Evolutionary conservation across 2,888 invertebrate species (phyloP).

Genomic region (Heliconius charithonia): DNA sequence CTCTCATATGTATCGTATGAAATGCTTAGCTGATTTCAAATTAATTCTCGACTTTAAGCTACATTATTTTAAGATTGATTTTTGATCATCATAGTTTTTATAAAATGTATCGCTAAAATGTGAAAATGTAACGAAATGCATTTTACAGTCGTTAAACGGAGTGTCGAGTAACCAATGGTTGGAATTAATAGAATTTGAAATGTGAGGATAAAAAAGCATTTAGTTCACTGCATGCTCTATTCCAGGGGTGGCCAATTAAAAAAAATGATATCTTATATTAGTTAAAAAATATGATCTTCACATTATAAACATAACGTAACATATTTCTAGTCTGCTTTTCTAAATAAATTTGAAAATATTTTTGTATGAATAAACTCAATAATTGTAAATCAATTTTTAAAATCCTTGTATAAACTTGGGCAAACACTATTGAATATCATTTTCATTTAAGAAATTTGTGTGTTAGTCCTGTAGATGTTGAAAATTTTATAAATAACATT

Average conservation of each 20-base stretch:
- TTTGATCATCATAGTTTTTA: background rate
- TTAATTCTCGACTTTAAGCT: background rate
- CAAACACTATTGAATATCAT: background rate
- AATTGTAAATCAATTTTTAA: too few species aligned
- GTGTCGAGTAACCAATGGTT: constrained; percentile 35
- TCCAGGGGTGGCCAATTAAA: constrained; percentile 15
- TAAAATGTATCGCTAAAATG: constrained; percentile 27
- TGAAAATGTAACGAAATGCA: constrained; percentile 32
- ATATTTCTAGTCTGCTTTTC: background rate
- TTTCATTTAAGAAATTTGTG: background rate
- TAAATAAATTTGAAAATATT: background rate
- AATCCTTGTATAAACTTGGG: too few species aligned
- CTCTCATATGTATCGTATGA: constrained; percentile 7
- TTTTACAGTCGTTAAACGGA: constrained; percentile 32
- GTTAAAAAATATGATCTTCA: background rate
- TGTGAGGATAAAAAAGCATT: constrained; percentile 36
- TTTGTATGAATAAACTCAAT: background rate
- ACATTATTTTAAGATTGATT: background rate
- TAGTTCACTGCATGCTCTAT: constrained; percentile 29
- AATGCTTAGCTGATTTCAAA: constrained; percentile 1
- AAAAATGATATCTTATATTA: background rate
- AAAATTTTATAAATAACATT: background rate
- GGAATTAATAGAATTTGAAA: constrained; percentile 44
- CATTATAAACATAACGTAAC: background rate
- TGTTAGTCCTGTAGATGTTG: background rate